These are phyloP conservation scores for Ophioninae sp. DNA, from an alignment of 2,888 invertebrate genomes.

Conservation along the genomic window DNA sequence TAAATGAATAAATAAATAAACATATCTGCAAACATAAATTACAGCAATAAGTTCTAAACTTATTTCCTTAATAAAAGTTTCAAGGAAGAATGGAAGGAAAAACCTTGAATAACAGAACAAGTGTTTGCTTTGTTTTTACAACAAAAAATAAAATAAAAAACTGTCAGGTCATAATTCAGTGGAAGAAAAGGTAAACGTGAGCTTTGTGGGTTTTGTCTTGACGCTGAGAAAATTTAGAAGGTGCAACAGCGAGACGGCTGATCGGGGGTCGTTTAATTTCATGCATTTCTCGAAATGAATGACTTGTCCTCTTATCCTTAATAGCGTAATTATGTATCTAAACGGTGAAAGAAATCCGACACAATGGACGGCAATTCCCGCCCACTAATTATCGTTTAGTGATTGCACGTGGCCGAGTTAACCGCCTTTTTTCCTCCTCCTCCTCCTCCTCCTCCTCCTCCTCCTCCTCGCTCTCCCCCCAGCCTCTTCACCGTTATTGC, in stretches of 20 bases:
- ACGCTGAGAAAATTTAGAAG: not conserved
- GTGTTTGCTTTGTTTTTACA: too few relatives aligned
- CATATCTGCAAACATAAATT: not conserved
- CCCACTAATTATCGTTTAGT: constrained; percentile 50
- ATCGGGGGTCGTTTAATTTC: constrained; percentile 60
- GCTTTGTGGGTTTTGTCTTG: not conserved
- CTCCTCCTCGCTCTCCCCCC: not conserved
- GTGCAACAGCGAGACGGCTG: constrained; percentile 29
- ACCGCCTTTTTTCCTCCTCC: constrained; percentile 18
- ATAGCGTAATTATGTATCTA: constrained; percentile 65
- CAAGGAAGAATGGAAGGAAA: not conserved
- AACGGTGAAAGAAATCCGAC: constrained; percentile 52
- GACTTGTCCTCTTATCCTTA: constrained; percentile 55
- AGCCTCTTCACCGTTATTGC: not conserved
- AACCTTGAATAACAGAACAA: too few relatives aligned
- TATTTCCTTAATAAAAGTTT: not conserved
- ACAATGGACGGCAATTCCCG: constrained; percentile 31
- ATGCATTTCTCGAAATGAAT: constrained; percentile 64
- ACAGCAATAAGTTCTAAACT: not conserved
- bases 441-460: not conserved
- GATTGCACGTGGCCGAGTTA: constrained; percentile 48
- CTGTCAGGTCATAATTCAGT: not conserved
- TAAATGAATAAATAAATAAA: too few relatives aligned
- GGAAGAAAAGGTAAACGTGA: not conserved
- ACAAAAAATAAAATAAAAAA: not conserved